Evolutionary conservation across 2,888 invertebrate genomes (phyloP), one percentile per base, ranked within the genome.

Genomic region (Perizoma flavofasciatum): DNA sequence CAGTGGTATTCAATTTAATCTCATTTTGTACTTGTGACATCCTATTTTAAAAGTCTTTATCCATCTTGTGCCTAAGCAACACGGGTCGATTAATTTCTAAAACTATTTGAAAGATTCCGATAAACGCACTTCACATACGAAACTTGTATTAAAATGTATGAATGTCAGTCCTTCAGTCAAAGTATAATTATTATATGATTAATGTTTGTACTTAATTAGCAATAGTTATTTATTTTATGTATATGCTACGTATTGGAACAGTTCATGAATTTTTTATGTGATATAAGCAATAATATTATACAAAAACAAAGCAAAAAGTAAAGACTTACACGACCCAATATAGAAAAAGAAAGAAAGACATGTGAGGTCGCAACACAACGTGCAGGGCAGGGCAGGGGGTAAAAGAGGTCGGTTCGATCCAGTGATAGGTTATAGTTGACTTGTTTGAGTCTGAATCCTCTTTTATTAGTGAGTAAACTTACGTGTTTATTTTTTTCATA

Each of bases 391-490:
- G 59, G 65, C 59, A 65, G 39, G 40, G 65, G n/a, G n/a, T n/a
- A n/a, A n/a, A 52, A 62, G 61, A 71, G 69, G 73, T 69, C 53
- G 71, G 73, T 68, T 69, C 71, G 69, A 78, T 74, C 83, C 86
- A 84, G 85, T 85, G 84, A 81, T 85, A 81, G 74, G 76, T 81
- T 80, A 78, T 83, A 82, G 78, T 82, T 82, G 83, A 85, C 84
- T 62, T 55, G 80, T 83, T 79, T 83, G 85, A 87, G 89, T 89
- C 89, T 88, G 88, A 88, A 89, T 85, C 88, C 88, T 89, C 84
- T 91, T 89, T 89, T 83, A 89, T 90, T 91, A 91, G 90, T 90
- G 85, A 89, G 90, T 91, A 90, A 67, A 90, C 86, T 89, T 91
- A 91, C 88, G 85, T 88, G 88, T 90, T 92, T 85, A 85, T 89